These are phyloP conservation scores for Nannoperca australis DNA, from an alignment of 2,797 vertebrate genomes.

Conservation along the genomic window DNA sequence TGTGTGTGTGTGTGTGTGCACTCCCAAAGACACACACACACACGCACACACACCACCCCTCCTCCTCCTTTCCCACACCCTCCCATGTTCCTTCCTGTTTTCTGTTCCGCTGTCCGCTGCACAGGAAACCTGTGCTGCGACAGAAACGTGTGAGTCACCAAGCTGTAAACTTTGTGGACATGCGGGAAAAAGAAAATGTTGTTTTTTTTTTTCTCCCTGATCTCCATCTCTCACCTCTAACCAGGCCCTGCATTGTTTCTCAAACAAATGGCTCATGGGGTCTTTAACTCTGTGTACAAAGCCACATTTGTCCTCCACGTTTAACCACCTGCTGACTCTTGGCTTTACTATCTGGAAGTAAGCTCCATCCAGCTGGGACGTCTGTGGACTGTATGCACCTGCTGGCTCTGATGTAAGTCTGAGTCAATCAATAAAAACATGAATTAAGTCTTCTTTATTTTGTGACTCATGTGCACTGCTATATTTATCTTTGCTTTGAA, in stretches of 20 bases:
- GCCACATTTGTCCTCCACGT: slow-evolving; percentile 68
- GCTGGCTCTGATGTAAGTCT: slow-evolving; percentile 54
- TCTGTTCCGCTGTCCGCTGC: slow-evolving; percentile 76
- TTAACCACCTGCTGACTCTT: slow-evolving; percentile 77
- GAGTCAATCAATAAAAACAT: slow-evolving; percentile 48
- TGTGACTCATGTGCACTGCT: slow-evolving; percentile 6
- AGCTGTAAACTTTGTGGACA: slow-evolving; percentile 50
- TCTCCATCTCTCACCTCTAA: slow-evolving; percentile 51
- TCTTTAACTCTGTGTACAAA: slow-evolving; percentile 71
- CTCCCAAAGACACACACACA: no score
- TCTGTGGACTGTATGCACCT: slow-evolving; percentile 67
- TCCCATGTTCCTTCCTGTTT: slow-evolving; percentile 82
- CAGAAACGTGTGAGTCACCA: slow-evolving; percentile 67
- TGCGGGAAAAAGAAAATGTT: slow-evolving; percentile 29
- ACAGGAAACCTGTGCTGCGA: slow-evolving; percentile 75
- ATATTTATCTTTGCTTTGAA: neutral
- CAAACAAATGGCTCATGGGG: slow-evolving; percentile 65
- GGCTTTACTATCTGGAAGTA: slow-evolving; percentile 68
- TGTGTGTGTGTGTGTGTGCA: no score
- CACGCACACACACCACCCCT: neutral
- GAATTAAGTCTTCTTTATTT: slow-evolving; percentile 31
- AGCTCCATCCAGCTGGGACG: slow-evolving; percentile 60
- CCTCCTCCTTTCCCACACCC: slow-evolving; percentile 66
- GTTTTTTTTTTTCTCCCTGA: slow-evolving; percentile 19
- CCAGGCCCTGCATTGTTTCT: slow-evolving; percentile 67